Evolutionary conservation across 1,140 invertebrate species (phyloP), one percentile per base, ranked within the genome.

Genomic region (Magallana gigas): DNA sequence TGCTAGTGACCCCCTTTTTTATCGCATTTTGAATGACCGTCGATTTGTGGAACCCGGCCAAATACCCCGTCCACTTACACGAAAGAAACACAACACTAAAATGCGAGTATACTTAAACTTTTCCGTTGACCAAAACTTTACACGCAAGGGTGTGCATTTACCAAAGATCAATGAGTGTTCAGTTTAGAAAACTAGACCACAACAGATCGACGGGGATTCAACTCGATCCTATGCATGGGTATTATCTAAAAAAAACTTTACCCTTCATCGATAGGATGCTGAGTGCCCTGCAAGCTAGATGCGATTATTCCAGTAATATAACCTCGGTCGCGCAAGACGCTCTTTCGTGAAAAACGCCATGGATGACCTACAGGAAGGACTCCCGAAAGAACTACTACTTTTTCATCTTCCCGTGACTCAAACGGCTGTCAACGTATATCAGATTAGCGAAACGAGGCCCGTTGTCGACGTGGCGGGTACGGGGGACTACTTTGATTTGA

Each of bases 401-500:
- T 86, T 86, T 58, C 12, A 18, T 57, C 14, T 80, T 0, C 85
- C 68, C 9, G 23, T 29, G 6, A 62, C 59, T 9, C 85, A 86
- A 76, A 58, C 56, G 7, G 84, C 62, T 4, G 64, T 85, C 85
- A 23, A 0, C 64, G 57, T 86, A 0, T 80, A 8, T 36, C 85
- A 86, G 57, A 80, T 80, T 5, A 18, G 23, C 6, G 85, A 36
- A n/a, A 86, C 2, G 12, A 16, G 64, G 0, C 68, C 85, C 2
- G 56, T 81, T 2, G 68, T 86, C n/a, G 36, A 64, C 16, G 64
- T 48, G 14, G 56, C 76, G 58, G 80, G 16, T 0, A 60, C 16
- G 29, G 16, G 11, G 1, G 84, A 85, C 48, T 85, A 85, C 57
- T 5, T 85, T 0, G 84, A 85, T 36, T 36, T 85, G 62, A 62